These are phyloP conservation scores for Zygaena filipendulae DNA, from an alignment of 2,888 invertebrate species.

Conservation along the genomic window DNA sequence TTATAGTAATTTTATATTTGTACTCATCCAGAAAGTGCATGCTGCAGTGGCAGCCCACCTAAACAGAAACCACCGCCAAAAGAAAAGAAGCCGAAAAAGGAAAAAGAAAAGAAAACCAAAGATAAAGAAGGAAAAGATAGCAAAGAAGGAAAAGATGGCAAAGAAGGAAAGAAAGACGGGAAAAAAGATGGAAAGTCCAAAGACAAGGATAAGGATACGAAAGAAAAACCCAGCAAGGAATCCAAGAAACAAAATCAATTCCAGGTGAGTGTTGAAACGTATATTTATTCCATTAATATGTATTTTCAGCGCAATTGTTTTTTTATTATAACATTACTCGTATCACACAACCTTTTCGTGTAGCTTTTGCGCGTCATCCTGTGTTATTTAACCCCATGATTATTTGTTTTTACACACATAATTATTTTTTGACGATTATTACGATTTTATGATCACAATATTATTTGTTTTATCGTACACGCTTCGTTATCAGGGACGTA, in stretches of 20 bases:
- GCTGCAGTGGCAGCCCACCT: conserved; percentile 80
- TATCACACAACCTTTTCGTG: too few species aligned
- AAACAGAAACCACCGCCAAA: conserved; percentile 73
- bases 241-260: conserved; percentile 74
- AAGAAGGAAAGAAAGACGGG: conserved; percentile 65
- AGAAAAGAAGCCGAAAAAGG: conserved; percentile 76
- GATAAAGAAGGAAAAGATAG: conserved; percentile 68
- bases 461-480: conserved; percentile 26
- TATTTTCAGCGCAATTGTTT: conserved; percentile 26
- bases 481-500: conserved; percentile 44
- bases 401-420: conserved; percentile 5
- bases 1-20: neutral
- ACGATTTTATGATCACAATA: conserved; percentile 3
- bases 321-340: conserved; percentile 32
- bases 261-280: conserved; percentile 69
- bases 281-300: conserved; percentile 3
- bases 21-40: conserved; percentile 75
- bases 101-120: conserved; percentile 72
- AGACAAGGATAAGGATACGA: conserved; percentile 71
- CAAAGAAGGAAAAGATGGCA: conserved; percentile 56
- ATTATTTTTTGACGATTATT: conserved; percentile 1
- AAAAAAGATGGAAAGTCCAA: conserved; percentile 69
- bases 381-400: conserved; percentile 47
- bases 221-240: conserved; percentile 69
- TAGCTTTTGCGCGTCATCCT: conserved; percentile 50